These are phyloP conservation scores for Aurelia aurita DNA, from an alignment of 30 jellyfish, hydroid and myxozoan genomes.

Conservation along the genomic window DNA sequence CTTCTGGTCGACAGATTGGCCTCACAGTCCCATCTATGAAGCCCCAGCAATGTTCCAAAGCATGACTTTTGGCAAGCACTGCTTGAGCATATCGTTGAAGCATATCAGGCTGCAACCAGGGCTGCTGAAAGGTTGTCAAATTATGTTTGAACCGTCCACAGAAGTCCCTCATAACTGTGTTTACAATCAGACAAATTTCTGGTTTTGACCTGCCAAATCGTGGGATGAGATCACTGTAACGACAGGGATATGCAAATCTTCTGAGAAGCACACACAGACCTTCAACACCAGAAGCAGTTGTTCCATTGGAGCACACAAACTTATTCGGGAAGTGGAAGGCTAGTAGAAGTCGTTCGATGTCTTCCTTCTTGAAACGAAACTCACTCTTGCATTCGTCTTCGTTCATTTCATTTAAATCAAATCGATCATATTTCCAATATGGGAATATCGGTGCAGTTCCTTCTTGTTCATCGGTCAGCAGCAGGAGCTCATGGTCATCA, in stretches of 20 bases:
- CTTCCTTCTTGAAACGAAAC: conserved; percentile 48
- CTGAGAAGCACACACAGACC: conserved; percentile 64
- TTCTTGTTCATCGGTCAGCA: neutral
- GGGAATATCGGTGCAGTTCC: conserved; percentile 33
- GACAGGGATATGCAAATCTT: conserved; percentile 74
- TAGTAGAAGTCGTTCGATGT: conserved; percentile 11
- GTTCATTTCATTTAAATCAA: conserved; percentile 20
- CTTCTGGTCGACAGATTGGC: conserved; percentile 81
- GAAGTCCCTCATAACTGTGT: conserved; percentile 49
- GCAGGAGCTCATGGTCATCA: conserved; percentile 33
- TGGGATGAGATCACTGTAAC: conserved; percentile 68
- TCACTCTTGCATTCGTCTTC: conserved; percentile 51
- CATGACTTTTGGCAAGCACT: conserved; percentile 24
- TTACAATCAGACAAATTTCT: conserved; percentile 65
- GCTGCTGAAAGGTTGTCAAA: conserved; percentile 55
- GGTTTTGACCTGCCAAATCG: conserved; percentile 64
- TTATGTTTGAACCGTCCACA: conserved; percentile 4
- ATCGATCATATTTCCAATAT: conserved; percentile 33
- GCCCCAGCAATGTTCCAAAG: conserved; percentile 68
- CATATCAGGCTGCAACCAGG: conserved; percentile 60
- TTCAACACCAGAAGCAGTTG: conserved; percentile 56
- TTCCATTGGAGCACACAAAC: conserved; percentile 41
- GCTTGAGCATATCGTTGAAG: conserved; percentile 53
- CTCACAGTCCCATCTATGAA: conserved; percentile 80
- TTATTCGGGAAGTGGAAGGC: conserved; percentile 29